phyloP scores from a whole-genome alignment of 2,113 vertebrate species.

The Cryptomyrus ogoouensis region DNA sequence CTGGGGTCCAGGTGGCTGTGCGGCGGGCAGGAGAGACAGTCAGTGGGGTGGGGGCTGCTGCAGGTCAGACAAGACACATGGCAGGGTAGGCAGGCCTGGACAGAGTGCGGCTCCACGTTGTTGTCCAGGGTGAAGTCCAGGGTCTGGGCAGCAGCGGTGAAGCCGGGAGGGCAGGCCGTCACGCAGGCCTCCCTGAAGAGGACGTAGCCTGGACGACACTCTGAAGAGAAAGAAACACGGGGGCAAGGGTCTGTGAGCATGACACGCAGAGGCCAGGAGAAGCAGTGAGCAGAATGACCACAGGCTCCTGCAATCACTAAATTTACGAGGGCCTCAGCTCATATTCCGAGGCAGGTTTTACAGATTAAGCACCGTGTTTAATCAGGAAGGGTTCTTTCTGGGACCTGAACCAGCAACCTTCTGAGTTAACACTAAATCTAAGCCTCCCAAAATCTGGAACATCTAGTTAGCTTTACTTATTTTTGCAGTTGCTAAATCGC shows the following conservation, averaged over 20 bases:
- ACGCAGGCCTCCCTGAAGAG: slow-evolving; percentile 83
- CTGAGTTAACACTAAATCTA: background rate
- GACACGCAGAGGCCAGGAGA: background rate
- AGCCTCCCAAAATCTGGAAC: background rate
- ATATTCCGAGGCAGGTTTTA: background rate
- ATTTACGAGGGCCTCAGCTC: background rate
- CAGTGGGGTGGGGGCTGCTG: slow-evolving; percentile 58
- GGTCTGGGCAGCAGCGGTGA: slow-evolving; percentile 55
- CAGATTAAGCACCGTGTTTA: background rate
- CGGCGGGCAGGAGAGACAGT: slow-evolving; percentile 82
- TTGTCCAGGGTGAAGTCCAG: slow-evolving; percentile 68
- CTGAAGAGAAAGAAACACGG: slow-evolving; percentile 49
- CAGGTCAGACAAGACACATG: slow-evolving; percentile 79
- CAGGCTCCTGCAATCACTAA: background rate
- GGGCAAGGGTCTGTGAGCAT: background rate
- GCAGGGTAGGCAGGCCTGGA: slow-evolving; percentile 76
- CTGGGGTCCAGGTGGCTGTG: slow-evolving; percentile 74
- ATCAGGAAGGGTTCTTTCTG: background rate
- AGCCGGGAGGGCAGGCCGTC: slow-evolving; percentile 75
- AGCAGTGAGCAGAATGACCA: background rate
- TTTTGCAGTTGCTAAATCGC: background rate
- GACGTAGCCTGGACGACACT: slow-evolving; percentile 81
- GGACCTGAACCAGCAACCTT: background rate
- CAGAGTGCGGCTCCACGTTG: slow-evolving; percentile 57
- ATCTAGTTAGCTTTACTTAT: background rate